These are phyloP conservation scores for Drosophila pachea DNA, from an alignment of 1,140 invertebrate species.

Conservation along the genomic window DNA sequence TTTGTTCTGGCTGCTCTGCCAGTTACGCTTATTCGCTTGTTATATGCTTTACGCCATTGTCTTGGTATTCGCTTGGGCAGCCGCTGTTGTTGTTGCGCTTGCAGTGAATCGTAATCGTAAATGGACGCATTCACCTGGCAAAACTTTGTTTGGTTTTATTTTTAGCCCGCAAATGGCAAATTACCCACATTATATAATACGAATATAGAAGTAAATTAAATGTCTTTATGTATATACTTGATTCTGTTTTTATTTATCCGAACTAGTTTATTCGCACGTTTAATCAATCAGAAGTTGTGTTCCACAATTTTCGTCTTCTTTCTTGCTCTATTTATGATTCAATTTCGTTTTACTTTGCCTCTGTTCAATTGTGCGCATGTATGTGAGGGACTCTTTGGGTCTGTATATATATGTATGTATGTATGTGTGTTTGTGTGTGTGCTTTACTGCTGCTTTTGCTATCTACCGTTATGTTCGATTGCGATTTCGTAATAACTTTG, in stretches of 20 bases:
- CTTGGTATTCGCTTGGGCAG: conserved; percentile 39
- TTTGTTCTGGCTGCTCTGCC: conserved; percentile 48
- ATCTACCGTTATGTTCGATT: conserved; percentile 71
- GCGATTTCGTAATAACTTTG: conserved; percentile 67
- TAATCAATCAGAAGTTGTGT: conserved; percentile 11
- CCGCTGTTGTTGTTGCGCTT: conserved; percentile 32
- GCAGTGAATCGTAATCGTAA: conserved; percentile 31
- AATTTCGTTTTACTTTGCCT: conserved; percentile 39
- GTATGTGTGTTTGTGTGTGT: conserved; percentile 9
- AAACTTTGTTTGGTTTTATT: conserved; percentile 10
- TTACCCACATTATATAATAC: neutral
- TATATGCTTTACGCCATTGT: conserved; percentile 58
- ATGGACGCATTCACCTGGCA: conserved; percentile 27
- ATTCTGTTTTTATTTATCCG: neutral
- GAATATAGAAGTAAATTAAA: neutral
- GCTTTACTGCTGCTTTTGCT: conserved; percentile 40
- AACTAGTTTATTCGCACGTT: neutral
- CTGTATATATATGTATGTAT: too few species aligned
- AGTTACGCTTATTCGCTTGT: conserved; percentile 59
- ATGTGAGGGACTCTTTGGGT: neutral
- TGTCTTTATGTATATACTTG: neutral
- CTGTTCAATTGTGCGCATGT: neutral
- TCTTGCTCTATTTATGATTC: conserved; percentile 30
- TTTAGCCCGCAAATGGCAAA: neutral
- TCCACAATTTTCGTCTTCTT: conserved; percentile 5